Percentiles rank a stretch among this genome's conserved stretches.
phyloP scores from a whole-genome alignment of 2,113 vertebrate species.

The Gadus chalcogrammus region DNA sequence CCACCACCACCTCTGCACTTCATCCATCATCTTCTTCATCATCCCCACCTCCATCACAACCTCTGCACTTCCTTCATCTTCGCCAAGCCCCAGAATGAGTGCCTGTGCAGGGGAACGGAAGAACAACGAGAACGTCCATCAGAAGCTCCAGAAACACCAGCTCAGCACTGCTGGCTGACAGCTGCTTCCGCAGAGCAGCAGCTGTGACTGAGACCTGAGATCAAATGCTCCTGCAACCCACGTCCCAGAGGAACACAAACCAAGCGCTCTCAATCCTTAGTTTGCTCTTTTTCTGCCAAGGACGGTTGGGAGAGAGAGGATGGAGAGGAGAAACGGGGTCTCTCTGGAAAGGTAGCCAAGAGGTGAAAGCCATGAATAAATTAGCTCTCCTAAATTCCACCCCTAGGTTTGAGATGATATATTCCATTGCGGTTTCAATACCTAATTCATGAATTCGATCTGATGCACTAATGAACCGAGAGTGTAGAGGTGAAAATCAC shows the following conservation, averaged over 20 bases:
- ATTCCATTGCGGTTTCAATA: constrained; percentile 49
- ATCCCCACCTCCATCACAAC: constrained; percentile 56
- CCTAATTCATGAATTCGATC: constrained; percentile 64
- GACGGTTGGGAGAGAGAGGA: too few species aligned
- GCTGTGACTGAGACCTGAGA: too few species aligned
- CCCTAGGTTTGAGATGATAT: constrained; percentile 45
- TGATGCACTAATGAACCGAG: constrained; percentile 44
- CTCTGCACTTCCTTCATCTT: constrained; percentile 47
- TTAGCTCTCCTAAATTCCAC: constrained; percentile 30
- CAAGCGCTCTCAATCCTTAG: too few species aligned
- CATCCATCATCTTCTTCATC: too few species aligned
- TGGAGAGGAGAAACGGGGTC: background rate
- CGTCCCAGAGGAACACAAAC: too few species aligned
- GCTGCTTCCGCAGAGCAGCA: too few species aligned
- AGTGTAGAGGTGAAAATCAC: constrained; percentile 42
- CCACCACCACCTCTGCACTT: background rate
- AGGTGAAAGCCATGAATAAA: constrained; percentile 12
- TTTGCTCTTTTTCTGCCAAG: background rate
- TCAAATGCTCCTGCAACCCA: too few species aligned
- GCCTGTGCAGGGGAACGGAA: too few species aligned
- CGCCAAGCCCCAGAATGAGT: too few species aligned
- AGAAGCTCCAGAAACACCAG: too few species aligned
- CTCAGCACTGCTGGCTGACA: too few species aligned
- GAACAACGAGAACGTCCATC: too few species aligned
- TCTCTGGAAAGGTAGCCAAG: background rate